A percentile compares a stretch with the other conserved stretches of the same genome.
Evolutionary conservation across 2,797 vertebrate species (phyloP).

Genomic region (Helarctos malayanus): DNA sequence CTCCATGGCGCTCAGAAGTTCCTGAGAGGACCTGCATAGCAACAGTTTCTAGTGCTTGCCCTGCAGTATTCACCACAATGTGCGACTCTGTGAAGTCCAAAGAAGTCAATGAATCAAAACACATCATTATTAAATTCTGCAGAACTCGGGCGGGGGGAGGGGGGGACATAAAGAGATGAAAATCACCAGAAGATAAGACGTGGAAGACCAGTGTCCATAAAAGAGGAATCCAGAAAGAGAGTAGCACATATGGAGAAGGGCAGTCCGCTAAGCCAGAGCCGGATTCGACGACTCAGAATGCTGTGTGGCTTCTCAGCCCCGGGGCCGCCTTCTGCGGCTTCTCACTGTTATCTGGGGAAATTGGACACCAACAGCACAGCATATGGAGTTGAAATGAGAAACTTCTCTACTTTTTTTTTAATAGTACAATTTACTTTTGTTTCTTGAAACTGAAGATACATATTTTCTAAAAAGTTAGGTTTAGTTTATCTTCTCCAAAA

Average conservation of each 20-base stretch:
- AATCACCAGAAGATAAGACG: neutral
- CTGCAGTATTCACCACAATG: neutral
- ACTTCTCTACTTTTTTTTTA: neutral
- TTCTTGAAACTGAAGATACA: neutral
- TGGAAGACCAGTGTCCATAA: neutral
- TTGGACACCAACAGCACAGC: neutral
- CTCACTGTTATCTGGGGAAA: neutral
- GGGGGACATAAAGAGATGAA: neutral
- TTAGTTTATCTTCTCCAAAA: neutral
- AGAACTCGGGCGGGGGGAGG: neutral
- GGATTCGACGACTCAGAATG: neutral
- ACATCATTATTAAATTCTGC: neutral
- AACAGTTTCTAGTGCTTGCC: neutral
- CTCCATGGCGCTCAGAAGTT: accelerated
- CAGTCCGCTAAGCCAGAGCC: no score
- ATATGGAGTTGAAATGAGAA: neutral
- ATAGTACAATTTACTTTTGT: neutral
- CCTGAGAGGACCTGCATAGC: neutral
- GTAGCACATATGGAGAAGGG: accelerated
- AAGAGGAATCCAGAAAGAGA: neutral
- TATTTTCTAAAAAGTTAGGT: neutral
- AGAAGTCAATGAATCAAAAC: neutral
- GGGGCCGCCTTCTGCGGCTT: no score
- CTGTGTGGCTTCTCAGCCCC: neutral
- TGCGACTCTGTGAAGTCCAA: neutral